Conservation (phyloP, 1,140 invertebrate species). For the Drosophila malerkotliana region DNA sequence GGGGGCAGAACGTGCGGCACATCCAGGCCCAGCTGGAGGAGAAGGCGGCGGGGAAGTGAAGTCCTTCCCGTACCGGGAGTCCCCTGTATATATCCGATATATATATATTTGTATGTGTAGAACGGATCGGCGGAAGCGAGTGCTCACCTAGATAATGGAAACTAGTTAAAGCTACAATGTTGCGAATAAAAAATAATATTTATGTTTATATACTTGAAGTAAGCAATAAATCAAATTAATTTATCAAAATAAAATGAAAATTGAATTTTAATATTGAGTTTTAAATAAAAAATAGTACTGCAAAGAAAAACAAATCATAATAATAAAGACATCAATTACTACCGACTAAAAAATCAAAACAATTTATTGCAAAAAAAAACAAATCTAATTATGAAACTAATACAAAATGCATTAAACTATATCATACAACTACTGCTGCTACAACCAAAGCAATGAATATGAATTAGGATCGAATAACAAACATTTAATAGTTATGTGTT, state of each 20-base stretch:
- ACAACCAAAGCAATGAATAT: slow-evolving; percentile 57
- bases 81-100: slow-evolving; percentile 41
- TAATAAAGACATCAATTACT: slow-evolving; percentile 29
- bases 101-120: slow-evolving; percentile 44
- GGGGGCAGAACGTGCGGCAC: slow-evolving; percentile 76
- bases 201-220: slow-evolving; percentile 73
- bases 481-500: slow-evolving; percentile 25
- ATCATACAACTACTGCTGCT: slow-evolving; percentile 25
- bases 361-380: slow-evolving; percentile 71
- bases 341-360: slow-evolving; percentile 61
- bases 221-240: slow-evolving; percentile 57
- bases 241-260: slow-evolving; percentile 47
- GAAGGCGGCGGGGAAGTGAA: slow-evolving; percentile 76
- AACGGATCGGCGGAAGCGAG: slow-evolving; percentile 22
- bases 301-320: neutral
- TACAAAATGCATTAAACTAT: slow-evolving; percentile 50
- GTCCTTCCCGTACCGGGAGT: neutral
- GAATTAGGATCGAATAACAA: slow-evolving; percentile 47
- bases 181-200: slow-evolving; percentile 61
- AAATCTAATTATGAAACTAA: slow-evolving; percentile 57
- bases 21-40: slow-evolving; percentile 80
- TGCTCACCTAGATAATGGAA: slow-evolving; percentile 41
- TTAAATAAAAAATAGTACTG: neutral
- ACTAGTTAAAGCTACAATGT: slow-evolving; percentile 56
- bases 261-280: neutral